These are phyloP conservation scores for Pseudachorutes palmiensis DNA, from an alignment of 1,140 invertebrate genomes.

Conservation along the genomic window DNA sequence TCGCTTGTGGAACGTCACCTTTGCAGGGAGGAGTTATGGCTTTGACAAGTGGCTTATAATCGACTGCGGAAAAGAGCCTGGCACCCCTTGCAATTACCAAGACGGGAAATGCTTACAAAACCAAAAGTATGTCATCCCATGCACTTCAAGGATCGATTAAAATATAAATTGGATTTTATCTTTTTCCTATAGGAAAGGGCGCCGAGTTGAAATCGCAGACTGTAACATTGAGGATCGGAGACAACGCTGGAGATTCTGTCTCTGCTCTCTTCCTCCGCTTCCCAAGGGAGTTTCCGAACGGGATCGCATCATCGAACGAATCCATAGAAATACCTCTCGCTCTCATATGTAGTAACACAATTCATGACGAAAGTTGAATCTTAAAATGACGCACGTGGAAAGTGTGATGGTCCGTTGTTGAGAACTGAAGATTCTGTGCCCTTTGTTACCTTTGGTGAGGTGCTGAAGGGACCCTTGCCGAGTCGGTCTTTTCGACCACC, in stretches of 20 bases:
- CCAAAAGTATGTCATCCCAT: not conserved
- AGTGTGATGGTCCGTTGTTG: too few species aligned
- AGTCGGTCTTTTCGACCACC: too few species aligned
- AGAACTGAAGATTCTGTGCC: too few species aligned
- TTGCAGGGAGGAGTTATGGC: not conserved
- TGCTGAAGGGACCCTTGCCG: too few species aligned
- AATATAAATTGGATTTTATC: not conserved
- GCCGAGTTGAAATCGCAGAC: not conserved
- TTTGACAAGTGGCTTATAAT: not conserved
- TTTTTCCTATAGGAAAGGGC: not conserved
- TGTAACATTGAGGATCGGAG: not conserved
- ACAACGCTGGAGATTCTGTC: conserved; percentile 4
- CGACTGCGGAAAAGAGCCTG: not conserved
- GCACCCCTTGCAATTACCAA: not conserved
- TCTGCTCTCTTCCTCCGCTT: not conserved
- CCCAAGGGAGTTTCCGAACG: not conserved
- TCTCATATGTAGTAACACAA: too few species aligned
- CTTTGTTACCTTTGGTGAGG: too few species aligned
- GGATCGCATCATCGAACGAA: not conserved
- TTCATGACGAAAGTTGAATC: too few species aligned
- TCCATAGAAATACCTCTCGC: not conserved
- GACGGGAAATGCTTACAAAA: not conserved
- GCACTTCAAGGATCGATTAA: not conserved
- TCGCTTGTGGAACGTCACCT: not conserved
- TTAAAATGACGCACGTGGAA: too few species aligned